Evolutionary conservation across 1,140 invertebrate genomes (phyloP).

Genomic region (Neodiprion pinetum): DNA sequence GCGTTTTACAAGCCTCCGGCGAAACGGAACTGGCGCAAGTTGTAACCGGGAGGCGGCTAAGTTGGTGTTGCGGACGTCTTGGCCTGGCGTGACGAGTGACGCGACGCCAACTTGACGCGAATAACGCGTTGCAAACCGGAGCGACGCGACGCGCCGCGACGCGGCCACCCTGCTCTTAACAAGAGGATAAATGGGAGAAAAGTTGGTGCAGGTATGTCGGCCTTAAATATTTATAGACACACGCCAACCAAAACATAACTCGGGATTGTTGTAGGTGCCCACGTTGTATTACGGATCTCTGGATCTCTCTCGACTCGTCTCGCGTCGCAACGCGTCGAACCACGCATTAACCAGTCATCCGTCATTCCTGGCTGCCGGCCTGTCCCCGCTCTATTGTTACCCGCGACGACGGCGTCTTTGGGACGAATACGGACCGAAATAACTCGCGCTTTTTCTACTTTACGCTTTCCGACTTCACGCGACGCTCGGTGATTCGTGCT

Average conservation of each 20-base stretch:
- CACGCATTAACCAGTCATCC: slow-evolving; percentile 1
- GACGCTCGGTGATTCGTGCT: background rate
- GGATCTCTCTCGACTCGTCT: too few relatives aligned
- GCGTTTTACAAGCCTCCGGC: background rate
- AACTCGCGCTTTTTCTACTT: background rate
- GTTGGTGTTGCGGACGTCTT: too few relatives aligned
- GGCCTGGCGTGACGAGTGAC: background rate
- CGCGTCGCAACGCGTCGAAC: background rate
- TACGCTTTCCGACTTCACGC: background rate
- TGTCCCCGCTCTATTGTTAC: slow-evolving; percentile 4
- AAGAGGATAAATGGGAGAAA: too few relatives aligned
- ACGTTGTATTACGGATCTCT: too few relatives aligned
- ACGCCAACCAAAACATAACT: too few relatives aligned
- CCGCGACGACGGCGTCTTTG: background rate
- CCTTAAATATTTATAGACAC: too few relatives aligned
- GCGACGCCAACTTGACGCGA: background rate
- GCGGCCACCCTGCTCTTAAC: too few relatives aligned
- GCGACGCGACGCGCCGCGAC: too few relatives aligned
- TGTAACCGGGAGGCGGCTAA: background rate
- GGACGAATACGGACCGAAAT: background rate
- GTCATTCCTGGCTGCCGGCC: slow-evolving; percentile 6
- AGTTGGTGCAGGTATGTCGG: too few relatives aligned
- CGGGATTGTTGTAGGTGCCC: too few relatives aligned
- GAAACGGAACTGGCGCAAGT: background rate
- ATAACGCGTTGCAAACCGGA: background rate